Base-by-base conservation (phyloP, 2,888 invertebrate species). In the Trissolcus brochymenae region DNA sequence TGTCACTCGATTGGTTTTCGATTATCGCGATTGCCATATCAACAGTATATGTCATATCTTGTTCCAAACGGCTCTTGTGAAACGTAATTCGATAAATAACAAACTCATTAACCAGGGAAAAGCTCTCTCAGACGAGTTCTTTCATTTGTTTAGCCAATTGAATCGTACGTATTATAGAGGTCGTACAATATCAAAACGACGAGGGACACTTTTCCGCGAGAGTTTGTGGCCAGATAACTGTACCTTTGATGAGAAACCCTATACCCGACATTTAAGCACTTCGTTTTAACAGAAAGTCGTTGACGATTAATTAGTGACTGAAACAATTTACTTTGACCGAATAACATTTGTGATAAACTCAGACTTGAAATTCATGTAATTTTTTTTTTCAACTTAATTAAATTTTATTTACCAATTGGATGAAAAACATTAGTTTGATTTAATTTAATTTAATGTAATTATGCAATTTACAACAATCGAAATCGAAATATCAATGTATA, bases 31-130 rank as follows among this genome's bases (percentile, higher is more conserved):
- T 14, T 46, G n/a, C 6, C 46, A 13, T 46, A 6, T 46, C 4
- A 46, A 14, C 11, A 46, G n/a, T 46, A 3, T 14, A 11, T 2
- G 19, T 35, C 35, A 35, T 35, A 11, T 0, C 11, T 9, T 29
- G n/a, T n/a, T 11, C 35, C 7, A 68, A 75, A 68, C 64, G 68
- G 64, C 59, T 75, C 54, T 64, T 68, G 64, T 40, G 53, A 53
- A 35, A 7, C 9, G 61, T 64, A 64, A 75, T 68, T 68, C 64
- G 68, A 68, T 68, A 35, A 35, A 68, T 59, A 68, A 67, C 64
- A 55, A 59, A 65, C 65, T 68, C 70, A 70, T 70, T 67, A 75
- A 54, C 62, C 50, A 29, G 64, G 21, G 50, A 16, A 70, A 65
- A 46, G 62, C 57, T 35, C 14, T 25, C 46, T n/a, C 19, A 13